Evolutionary conservation across 2,888 invertebrate species (phyloP).

Genomic region (Stomorhina lunata): DNA sequence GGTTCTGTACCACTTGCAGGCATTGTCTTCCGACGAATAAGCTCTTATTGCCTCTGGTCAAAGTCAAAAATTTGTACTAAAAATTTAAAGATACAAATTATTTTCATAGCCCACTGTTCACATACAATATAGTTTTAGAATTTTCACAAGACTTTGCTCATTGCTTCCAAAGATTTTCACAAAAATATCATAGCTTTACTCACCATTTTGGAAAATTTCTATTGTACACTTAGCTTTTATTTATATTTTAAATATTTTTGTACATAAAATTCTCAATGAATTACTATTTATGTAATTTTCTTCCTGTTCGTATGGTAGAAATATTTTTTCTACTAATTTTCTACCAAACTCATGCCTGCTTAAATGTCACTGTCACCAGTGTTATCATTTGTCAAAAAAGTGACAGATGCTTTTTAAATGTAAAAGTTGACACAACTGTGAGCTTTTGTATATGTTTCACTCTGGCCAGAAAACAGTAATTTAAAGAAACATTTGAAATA

Average conservation of each 20-base stretch:
- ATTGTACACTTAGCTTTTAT: constrained; percentile 56
- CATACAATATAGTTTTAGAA: background rate
- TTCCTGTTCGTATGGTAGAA: constrained; percentile 31
- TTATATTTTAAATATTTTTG: constrained; percentile 64
- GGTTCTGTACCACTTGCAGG: constrained; percentile 71
- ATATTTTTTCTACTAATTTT: constrained; percentile 18
- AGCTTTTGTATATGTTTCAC: constrained; percentile 28
- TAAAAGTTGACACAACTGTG: background rate
- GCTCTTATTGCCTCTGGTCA: constrained; percentile 69
- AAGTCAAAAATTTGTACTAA: constrained; percentile 74
- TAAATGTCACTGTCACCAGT: constrained; percentile 63
- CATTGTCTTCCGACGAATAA: constrained; percentile 69
- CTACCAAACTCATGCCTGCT: constrained; percentile 68
- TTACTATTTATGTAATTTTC: constrained; percentile 78
- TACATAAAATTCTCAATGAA: constrained; percentile 51
- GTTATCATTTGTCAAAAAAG: constrained; percentile 8
- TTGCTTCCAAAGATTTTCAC: background rate
- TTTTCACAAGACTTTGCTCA: background rate
- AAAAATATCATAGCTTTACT: constrained; percentile 58
- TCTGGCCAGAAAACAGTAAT: too few species aligned
- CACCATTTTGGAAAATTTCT: constrained; percentile 72
- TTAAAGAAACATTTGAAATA: too few species aligned
- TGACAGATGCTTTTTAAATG: constrained; percentile 39
- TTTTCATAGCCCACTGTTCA: background rate
- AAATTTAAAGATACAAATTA: constrained; percentile 52